Conservation (phyloP, 2,888 invertebrate genomes). For the Macrosoma leucophasiata region DNA sequence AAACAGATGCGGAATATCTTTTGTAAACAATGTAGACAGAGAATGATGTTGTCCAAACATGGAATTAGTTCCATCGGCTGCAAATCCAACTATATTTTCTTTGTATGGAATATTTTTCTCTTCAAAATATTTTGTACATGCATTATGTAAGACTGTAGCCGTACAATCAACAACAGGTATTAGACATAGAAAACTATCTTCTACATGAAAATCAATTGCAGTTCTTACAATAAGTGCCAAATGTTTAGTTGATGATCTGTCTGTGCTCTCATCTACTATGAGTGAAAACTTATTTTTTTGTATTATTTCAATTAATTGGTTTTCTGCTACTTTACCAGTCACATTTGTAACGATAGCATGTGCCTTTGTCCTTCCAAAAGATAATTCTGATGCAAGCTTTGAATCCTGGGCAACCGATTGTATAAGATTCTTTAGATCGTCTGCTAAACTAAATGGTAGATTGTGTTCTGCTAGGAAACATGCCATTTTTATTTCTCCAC, state of each 20-base stretch:
- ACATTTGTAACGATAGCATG: neutral
- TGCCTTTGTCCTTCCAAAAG: neutral
- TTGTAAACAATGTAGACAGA: slow-evolving; percentile 14
- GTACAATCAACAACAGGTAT: slow-evolving; percentile 27
- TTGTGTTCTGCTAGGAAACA: slow-evolving; percentile 16
- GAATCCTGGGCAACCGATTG: neutral
- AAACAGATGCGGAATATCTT: slow-evolving; percentile 23
- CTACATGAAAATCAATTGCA: slow-evolving; percentile 21
- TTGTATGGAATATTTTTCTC: slow-evolving; percentile 11
- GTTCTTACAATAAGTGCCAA: slow-evolving; percentile 24
- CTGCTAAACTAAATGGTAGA: slow-evolving; percentile 1
- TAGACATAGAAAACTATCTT: slow-evolving; percentile 28
- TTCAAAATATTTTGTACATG: slow-evolving; percentile 19
- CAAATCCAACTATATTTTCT: slow-evolving; percentile 25
- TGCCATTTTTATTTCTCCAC: slow-evolving; percentile 22
- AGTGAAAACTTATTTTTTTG: slow-evolving; percentile 22
- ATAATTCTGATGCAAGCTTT: neutral
- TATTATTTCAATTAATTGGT: neutral
- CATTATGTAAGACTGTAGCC: slow-evolving; percentile 24
- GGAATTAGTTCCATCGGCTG: slow-evolving; percentile 14
- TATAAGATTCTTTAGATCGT: neutral
- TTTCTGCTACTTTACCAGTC: neutral
- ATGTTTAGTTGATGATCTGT: slow-evolving; percentile 26
- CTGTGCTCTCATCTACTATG: slow-evolving; percentile 26
- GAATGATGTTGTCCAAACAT: slow-evolving; percentile 25